A percentile compares a stretch with the other conserved stretches of the same genome.
Evolutionary conservation across 2,888 invertebrate species (phyloP).

Genomic region (Sialis lutaria): DNA sequence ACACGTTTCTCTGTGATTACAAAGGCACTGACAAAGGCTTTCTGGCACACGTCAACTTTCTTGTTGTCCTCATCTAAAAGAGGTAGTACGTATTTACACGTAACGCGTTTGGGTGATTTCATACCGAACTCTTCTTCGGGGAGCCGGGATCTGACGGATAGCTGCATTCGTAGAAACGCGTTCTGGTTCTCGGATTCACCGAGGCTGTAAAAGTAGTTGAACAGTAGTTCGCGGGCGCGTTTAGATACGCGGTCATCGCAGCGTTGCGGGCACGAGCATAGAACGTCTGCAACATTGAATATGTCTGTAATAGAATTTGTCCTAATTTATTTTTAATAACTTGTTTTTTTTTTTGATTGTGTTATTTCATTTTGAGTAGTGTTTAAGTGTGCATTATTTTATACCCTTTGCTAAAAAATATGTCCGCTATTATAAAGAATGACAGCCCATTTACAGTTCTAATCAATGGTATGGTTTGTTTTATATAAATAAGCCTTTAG

Average conservation of each 20-base stretch:
- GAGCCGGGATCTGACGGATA: slow-evolving; percentile 28
- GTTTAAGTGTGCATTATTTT: too few species aligned
- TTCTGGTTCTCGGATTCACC: slow-evolving; percentile 30
- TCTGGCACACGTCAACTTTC: slow-evolving; percentile 31
- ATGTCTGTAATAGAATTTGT: too few species aligned
- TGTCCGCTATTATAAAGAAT: too few species aligned
- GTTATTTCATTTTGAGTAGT: too few species aligned
- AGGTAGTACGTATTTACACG: slow-evolving; percentile 33
- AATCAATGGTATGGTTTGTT: too few species aligned
- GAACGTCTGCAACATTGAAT: slow-evolving; percentile 22
- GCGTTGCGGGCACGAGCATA: slow-evolving; percentile 34
- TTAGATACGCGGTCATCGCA: slow-evolving; percentile 29
- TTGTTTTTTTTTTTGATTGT: too few species aligned
- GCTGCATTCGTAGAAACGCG: slow-evolving; percentile 29
- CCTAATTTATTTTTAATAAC: too few species aligned
- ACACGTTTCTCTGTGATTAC: slow-evolving; percentile 35
- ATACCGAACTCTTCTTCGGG: slow-evolving; percentile 11
- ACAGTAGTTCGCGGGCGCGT: slow-evolving; percentile 27
- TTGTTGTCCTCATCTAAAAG: slow-evolving; percentile 16
- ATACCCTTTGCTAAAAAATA: too few species aligned
- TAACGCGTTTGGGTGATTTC: slow-evolving; percentile 27
- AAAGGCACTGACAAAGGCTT: slow-evolving; percentile 34
- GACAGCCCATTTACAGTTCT: too few species aligned
- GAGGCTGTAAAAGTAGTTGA: slow-evolving; percentile 29
- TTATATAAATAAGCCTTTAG: too few species aligned